Conservation (phyloP, 2,113 vertebrate genomes). For the Notothenia coriiceps region DNA sequence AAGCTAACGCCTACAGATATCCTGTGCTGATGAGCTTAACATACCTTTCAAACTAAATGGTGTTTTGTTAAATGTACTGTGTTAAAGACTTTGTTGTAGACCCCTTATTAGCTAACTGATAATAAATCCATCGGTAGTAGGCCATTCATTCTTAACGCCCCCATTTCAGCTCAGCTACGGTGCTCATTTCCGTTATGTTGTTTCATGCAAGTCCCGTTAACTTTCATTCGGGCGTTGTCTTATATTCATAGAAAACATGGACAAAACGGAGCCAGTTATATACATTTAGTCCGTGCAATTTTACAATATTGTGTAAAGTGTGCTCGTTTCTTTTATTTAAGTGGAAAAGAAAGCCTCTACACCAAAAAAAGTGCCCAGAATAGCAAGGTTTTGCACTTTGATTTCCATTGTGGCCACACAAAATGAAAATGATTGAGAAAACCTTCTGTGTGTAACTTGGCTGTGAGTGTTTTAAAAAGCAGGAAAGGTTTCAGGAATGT, state of each 20-base stretch:
- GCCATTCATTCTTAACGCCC: constrained; percentile 74
- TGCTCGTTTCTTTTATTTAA: neutral
- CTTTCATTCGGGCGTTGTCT: constrained; percentile 81
- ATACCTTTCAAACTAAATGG: neutral
- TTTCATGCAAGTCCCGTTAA: constrained; percentile 66
- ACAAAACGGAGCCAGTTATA: neutral
- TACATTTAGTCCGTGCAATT: constrained; percentile 20
- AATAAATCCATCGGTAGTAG: constrained; percentile 24
- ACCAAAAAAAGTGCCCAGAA: constrained; percentile 58
- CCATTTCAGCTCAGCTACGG: constrained; percentile 44
- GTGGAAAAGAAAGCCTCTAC: constrained; percentile 41
- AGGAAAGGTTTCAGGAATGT: constrained; percentile 71
- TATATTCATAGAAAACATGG: constrained; percentile 21
- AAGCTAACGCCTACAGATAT: constrained; percentile 19
- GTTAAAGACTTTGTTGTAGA: neutral
- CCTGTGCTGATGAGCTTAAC: constrained; percentile 8
- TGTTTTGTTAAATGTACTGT: neutral
- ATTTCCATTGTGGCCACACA: constrained; percentile 48
- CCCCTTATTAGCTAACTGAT: neutral
- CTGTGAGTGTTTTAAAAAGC: constrained; percentile 57
- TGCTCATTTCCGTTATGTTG: constrained; percentile 77
- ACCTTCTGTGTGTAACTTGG: constrained; percentile 60
- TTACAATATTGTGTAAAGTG: constrained; percentile 21
- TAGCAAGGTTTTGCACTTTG: constrained; percentile 62
- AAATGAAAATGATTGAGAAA: constrained; percentile 51